Evolutionary conservation across 2,797 vertebrate genomes (phyloP), one percentile per base, ranked within the genome.

Genomic region (Chromis chromis): DNA sequence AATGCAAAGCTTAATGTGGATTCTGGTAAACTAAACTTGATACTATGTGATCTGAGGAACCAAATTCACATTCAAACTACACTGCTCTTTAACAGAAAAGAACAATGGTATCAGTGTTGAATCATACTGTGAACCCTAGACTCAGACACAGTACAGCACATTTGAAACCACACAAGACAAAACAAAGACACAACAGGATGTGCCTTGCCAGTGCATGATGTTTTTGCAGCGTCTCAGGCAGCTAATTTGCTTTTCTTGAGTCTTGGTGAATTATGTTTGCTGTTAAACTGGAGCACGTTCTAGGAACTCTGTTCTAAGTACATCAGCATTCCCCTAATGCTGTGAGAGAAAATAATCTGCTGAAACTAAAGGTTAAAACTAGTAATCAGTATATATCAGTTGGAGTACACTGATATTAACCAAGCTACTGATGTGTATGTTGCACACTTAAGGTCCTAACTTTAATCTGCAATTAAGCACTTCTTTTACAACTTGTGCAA

Each of bases 101-200:
- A 49, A 22, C 8, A 31, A 53, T 6, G 40, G 17, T 19, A 46
- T 6, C 19, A 42, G 17, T 70, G 12, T 22, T 42, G 19, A 1
- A 17, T 40, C 8, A 60, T 6, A 52, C 21, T 24, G 21, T 24
- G 49, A 46, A 46, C 66, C 42, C 24, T 4, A 53, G 28, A 39
- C 11, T 14, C 49, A 48, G 25, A 61, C 9, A 11, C 52, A 64
- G 42, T 1, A 12, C 27, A 48, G 24, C 44, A 54, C 11, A 28
- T 42, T 17, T 42, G 5, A 52, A 25, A n/a, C 25, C 14, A 62
- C n/a, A 55, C 8, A 48, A 71, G 21, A 65, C 28, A 40, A 64
- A 74, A 67, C 40, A 58, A 74, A 60, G 2, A 66, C 56, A 63
- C 53, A 71, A 64, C 31, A 64, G 55, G 22, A 49, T 21, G 8